Conservation (phyloP, 2,888 invertebrate species). For the Caenorhabditis angaria region DNA sequence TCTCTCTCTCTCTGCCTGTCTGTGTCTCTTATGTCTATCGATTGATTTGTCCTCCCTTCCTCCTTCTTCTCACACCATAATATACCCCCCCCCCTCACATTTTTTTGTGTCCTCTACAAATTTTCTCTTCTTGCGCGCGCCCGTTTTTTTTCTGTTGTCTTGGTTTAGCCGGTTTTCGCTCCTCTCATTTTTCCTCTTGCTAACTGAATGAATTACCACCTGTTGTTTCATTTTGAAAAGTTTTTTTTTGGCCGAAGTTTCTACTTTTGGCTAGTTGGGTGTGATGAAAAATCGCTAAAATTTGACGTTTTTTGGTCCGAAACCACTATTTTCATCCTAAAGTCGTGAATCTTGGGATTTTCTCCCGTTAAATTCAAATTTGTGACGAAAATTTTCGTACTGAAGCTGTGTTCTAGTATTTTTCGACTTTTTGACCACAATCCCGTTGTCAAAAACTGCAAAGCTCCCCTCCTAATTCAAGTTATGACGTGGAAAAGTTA, state of each 20-base stretch:
- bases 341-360: no score
- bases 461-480: no score
- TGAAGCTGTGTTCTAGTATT: no score
- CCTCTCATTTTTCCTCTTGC: no score
- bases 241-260: neutral
- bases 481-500: no score
- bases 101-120: neutral
- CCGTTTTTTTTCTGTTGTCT: neutral
- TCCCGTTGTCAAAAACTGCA: no score
- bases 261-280: neutral
- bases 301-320: no score
- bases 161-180: neutral
- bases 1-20: neutral
- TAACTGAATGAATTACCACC: no score
- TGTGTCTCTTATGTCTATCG: neutral
- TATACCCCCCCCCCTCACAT: neutral
- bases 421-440: no score
- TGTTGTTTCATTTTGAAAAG: neutral
- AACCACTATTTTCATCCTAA: no score
- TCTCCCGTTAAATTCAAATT: no score
- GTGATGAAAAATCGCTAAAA: neutral
- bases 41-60: slow-evolving; percentile 7
- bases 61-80: slow-evolving; percentile 21
- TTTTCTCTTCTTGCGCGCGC: neutral
- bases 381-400: no score